Base-by-base conservation (phyloP, 2,888 invertebrate species). In the Mythimna lalbum region DNA sequence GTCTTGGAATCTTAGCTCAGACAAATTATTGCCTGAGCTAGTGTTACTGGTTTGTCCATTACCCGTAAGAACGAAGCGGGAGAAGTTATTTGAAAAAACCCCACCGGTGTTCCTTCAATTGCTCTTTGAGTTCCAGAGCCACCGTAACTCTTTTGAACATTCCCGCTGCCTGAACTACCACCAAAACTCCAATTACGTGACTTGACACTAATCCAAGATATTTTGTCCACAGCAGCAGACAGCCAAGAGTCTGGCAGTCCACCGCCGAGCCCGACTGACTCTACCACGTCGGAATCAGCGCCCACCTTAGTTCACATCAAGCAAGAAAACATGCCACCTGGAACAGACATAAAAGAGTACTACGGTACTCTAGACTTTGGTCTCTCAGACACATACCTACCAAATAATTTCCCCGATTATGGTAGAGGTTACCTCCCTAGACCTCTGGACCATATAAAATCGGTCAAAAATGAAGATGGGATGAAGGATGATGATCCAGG, bases 281-380 rank as follows among this genome's bases (percentile, higher is more conserved):
- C 95, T 72, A 93, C 91, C 69, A 90, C 93, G 76, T 96, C 96
- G 79, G 95, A 96, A 87, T 90, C 94, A 71, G 91, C 95, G 78
- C 95, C 95, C 88, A 96, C 95, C 91, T 88, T 96, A 90, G 96
- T 96, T 76, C 95, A 95, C 84, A 95, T 96, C 81, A 96, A 95
- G 73, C 95, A 95, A 83, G 96, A 96, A 84, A 90, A 89, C 78
- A 95, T 96, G 96, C 94, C 96, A 31, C 96, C 96, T 39, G 95
- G 94, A 78, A 86, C 91, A 19, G 95, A 95, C 81, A 82, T 93
- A 66, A 95, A 95, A 60, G 95, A 96, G 65, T 96, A 95, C 88
- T 96, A 95, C 73, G 92, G 92, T 33, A 85, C 91, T 10, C 82
- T 95, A 62, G 96, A 95, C 82, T 95, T 94, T 64, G 93, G 93